Conservation (phyloP, 2,113 vertebrate genomes). For the Epinephelus cyanopodus region DNA sequence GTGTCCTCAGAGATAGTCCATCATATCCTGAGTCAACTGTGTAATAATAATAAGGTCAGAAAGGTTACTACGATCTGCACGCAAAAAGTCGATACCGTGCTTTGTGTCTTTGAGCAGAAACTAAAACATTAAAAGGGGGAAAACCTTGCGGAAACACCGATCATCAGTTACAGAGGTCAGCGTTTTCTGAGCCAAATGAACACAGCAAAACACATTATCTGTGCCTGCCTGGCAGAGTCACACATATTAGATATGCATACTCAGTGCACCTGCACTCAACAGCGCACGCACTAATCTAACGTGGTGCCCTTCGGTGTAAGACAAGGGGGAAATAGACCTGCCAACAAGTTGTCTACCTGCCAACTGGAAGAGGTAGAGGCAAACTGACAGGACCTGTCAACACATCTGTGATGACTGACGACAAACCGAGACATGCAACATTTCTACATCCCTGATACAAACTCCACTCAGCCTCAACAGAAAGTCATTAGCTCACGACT, state of each 20-base stretch:
- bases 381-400: slow-evolving; percentile 54
- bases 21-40: slow-evolving; percentile 3
- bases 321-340: slow-evolving; percentile 56
- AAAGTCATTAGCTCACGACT: slow-evolving; percentile 25
- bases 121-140: slow-evolving; percentile 27
- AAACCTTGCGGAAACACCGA: slow-evolving; percentile 26
- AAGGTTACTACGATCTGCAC: slow-evolving; percentile 34
- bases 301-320: slow-evolving; percentile 36
- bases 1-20: neutral
- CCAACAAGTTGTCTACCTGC: slow-evolving; percentile 58
- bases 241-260: slow-evolving; percentile 30
- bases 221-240: slow-evolving; percentile 20
- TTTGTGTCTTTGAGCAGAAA: slow-evolving; percentile 13
- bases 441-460: slow-evolving; percentile 27
- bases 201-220: slow-evolving; percentile 37
- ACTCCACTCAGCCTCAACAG: slow-evolving; percentile 3
- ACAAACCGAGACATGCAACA: slow-evolving; percentile 46
- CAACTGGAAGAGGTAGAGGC: slow-evolving; percentile 55
- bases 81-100: neutral
- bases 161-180: slow-evolving; percentile 62
- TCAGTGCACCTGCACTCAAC: slow-evolving; percentile 52
- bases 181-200: slow-evolving; percentile 50
- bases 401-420: slow-evolving; percentile 42
- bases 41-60: slow-evolving; percentile 20
- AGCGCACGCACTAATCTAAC: slow-evolving; percentile 10